Conservation (phyloP, 2,113 vertebrate genomes). For the Solea senegalensis region DNA sequence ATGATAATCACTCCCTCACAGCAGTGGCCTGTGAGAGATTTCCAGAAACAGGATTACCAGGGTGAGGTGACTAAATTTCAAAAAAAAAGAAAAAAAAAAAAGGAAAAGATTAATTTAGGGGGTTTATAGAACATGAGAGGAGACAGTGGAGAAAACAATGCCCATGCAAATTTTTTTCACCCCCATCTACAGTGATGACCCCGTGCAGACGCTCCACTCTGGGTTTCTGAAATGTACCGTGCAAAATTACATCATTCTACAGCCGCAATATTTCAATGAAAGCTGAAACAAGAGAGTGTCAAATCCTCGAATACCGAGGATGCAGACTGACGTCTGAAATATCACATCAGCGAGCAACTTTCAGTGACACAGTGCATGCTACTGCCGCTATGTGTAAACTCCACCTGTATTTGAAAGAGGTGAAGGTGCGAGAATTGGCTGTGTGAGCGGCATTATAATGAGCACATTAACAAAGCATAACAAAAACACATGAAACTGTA, state of each 20-base stretch:
- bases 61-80: conserved; percentile 63
- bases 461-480: background rate
- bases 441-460: conserved; percentile 15
- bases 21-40: conserved; percentile 56
- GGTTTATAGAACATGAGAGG: conserved; percentile 36
- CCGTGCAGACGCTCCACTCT: background rate
- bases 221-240: conserved; percentile 7
- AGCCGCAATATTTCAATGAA: background rate
- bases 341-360: conserved; percentile 18
- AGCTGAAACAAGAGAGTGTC: background rate
- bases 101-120: conserved; percentile 37
- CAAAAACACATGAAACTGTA: no score
- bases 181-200: conserved; percentile 40
- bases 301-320: conserved; percentile 4
- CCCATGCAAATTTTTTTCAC: conserved; percentile 42
- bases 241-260: background rate
- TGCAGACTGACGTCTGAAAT: background rate
- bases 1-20: conserved; percentile 68
- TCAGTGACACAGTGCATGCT: conserved; percentile 18
- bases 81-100: conserved; percentile 52
- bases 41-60: conserved; percentile 60
- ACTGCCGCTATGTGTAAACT: conserved; percentile 12
- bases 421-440: background rate
- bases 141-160: conserved; percentile 42
- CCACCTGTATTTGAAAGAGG: background rate